phyloP scores from a whole-genome alignment of 2,888 invertebrate species.

The Campoplex nolae region DNA sequence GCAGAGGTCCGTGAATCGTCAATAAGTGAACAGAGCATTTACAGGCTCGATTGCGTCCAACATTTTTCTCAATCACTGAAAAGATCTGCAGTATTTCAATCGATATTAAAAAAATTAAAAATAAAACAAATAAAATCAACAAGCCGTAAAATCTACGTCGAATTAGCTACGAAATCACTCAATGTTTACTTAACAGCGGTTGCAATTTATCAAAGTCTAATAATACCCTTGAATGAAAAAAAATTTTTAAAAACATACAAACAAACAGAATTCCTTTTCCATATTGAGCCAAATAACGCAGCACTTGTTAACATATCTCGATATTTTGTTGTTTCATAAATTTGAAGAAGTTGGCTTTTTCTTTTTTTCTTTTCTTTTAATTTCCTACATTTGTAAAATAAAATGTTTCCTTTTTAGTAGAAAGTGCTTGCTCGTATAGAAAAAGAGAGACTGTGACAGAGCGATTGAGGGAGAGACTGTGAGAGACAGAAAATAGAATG shows the following conservation, averaged over 20 bases:
- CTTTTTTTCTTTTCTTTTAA: too few species aligned
- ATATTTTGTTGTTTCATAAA: not conserved
- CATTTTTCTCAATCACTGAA: not conserved
- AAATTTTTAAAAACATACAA: not conserved
- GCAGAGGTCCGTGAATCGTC: not conserved
- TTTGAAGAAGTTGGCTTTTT: not conserved
- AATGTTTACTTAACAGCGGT: slow-evolving; percentile 82
- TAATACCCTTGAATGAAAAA: slow-evolving; percentile 61
- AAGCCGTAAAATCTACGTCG: slow-evolving; percentile 2
- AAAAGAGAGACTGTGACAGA: slow-evolving; percentile 1
- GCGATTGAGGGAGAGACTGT: slow-evolving; percentile 7
- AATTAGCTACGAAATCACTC: slow-evolving; percentile 50
- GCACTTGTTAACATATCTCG: slow-evolving; percentile 20
- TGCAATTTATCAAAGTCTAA: slow-evolving; percentile 83
- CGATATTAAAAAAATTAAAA: not conserved
- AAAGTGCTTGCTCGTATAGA: slow-evolving; percentile 23
- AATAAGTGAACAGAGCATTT: not conserved
- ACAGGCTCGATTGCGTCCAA: not conserved
- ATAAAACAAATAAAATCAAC: not conserved
- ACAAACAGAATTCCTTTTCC: slow-evolving; percentile 1
- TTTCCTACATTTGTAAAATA: not conserved
- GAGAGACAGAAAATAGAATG: not conserved
- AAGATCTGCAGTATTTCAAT: not conserved
- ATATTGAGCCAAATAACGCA: slow-evolving; percentile 9
- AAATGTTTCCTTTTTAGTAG: slow-evolving; percentile 5